Percentiles rank a stretch among this genome's conserved stretches.
phyloP scores from a whole-genome alignment of 2,113 vertebrate genomes.

The Pseudopipra pipra region DNA sequence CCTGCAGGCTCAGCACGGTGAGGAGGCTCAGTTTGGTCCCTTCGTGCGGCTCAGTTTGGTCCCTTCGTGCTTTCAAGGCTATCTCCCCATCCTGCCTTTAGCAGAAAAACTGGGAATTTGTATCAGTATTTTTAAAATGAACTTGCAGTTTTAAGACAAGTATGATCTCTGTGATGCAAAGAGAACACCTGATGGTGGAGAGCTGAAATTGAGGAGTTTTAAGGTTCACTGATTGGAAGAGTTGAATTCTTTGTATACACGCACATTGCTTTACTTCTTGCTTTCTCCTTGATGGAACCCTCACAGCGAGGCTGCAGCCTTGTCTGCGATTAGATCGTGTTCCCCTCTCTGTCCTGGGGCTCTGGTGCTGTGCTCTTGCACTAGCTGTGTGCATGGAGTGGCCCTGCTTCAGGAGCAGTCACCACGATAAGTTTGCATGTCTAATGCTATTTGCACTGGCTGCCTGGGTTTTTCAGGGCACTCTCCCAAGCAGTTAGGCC shows the following conservation, averaged over 20 bases:
- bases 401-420: background rate
- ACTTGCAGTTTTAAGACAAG: background rate
- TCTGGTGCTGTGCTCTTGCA: background rate
- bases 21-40: accelerated
- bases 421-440: background rate
- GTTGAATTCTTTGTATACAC: background rate
- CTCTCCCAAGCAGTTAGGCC: background rate
- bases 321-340: background rate
- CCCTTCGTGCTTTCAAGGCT: accelerated
- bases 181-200: background rate
- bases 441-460: background rate
- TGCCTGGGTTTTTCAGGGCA: background rate
- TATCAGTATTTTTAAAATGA: background rate
- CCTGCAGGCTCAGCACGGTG: accelerated
- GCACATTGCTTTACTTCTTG: background rate
- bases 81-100: background rate
- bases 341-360: background rate
- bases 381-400: background rate
- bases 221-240: background rate
- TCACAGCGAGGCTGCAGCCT: background rate
- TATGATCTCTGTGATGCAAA: background rate
- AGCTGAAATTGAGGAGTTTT: background rate
- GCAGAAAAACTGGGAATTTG: background rate
- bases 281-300: background rate
- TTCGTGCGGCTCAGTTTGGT: accelerated